Percentiles rank a stretch among this genome's conserved stretches.
phyloP scores from a whole-genome alignment of 2,797 vertebrate genomes.

The Anniella stebbinsi region DNA sequence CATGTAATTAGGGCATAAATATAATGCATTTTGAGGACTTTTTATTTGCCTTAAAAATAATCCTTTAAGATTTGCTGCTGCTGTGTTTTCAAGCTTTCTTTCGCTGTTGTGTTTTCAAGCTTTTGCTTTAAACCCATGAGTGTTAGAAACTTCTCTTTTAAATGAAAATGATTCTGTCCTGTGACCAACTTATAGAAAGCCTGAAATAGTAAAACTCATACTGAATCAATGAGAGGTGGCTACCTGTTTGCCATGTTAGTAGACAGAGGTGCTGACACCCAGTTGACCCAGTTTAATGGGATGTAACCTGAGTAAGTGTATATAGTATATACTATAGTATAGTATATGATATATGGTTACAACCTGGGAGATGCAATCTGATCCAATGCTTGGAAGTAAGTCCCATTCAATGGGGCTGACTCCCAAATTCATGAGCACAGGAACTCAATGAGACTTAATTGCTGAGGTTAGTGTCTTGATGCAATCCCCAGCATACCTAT shows the following conservation, averaged over 20 bases:
- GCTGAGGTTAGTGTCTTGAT: neutral
- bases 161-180: slow-evolving; percentile 7
- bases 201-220: too few species aligned
- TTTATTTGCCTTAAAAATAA: slow-evolving; percentile 3
- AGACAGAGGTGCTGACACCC: neutral
- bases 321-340: too few species aligned
- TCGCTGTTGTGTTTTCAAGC: neutral
- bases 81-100: neutral
- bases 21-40: slow-evolving; percentile 14
- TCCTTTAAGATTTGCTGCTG: neutral
- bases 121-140: slow-evolving; percentile 4
- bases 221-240: neutral
- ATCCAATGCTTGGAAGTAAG: neutral
- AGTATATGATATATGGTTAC: neutral
- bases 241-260: neutral
- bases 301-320: neutral
- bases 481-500: neutral
- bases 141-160: slow-evolving; percentile 22
- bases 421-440: neutral
- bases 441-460: neutral
- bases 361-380: neutral
- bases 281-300: neutral
- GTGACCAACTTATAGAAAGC: neutral
- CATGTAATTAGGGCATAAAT: slow-evolving; percentile 36
- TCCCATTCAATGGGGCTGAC: neutral